A percentile compares a stretch with the other conserved stretches of the same genome.
phyloP scores from a whole-genome alignment of 92 coral and sea anemone genomes.

The Porites cylindrica region DNA sequence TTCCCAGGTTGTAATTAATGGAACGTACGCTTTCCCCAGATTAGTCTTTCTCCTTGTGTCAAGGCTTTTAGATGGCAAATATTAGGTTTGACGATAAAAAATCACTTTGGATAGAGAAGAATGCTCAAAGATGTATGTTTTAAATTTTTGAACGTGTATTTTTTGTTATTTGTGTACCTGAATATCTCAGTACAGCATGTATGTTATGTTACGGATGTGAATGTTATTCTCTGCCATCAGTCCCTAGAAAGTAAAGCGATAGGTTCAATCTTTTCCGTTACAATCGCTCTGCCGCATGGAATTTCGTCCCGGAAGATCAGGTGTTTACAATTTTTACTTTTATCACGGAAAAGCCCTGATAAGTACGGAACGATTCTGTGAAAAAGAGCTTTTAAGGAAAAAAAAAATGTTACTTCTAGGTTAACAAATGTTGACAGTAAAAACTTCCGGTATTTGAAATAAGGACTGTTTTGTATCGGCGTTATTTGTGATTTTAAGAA shows the following conservation, averaged over 20 bases:
- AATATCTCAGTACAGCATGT: conserved; percentile 1
- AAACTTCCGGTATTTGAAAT: not conserved
- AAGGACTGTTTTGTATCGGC: not conserved
- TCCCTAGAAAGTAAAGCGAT: no score
- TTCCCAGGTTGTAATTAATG: not conserved
- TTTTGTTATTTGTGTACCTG: conserved; percentile 23
- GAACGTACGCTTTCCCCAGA: no score
- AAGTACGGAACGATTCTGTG: not conserved
- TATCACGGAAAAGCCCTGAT: no score
- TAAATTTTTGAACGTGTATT: conserved; percentile 13
- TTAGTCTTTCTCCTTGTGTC: not conserved
- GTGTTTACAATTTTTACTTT: no score
- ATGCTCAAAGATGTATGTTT: no score
- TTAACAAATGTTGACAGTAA: not conserved
- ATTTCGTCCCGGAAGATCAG: not conserved
- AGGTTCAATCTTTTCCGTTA: conserved; percentile 9
- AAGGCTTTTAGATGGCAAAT: not conserved
- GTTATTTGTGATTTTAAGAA: not conserved
- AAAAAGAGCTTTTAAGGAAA: not conserved
- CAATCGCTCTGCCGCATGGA: not conserved
- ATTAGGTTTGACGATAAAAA: not conserved
- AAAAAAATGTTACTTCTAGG: not conserved
- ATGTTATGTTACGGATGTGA: not conserved
- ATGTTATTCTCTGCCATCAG: no score
- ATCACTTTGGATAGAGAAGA: not conserved